Base-by-base conservation (phyloP, 2,888 invertebrate species). In the Epinotia bilunana region DNA sequence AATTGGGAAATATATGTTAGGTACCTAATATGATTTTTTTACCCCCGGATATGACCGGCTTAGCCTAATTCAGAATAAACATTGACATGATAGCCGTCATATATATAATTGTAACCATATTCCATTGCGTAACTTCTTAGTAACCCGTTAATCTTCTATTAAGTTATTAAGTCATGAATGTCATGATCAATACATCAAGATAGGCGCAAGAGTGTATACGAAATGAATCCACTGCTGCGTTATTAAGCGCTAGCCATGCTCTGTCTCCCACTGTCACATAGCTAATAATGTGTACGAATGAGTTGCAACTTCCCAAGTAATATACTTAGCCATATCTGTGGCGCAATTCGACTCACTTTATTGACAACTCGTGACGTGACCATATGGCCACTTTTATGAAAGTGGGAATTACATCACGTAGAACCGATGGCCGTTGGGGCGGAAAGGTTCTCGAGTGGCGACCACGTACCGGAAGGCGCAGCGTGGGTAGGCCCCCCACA, bases 161-260 rank as follows among this genome's bases (percentile, higher is more conserved):
- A 33, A 61, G 61, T 33, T 33, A n/a, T 60, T 61, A 33, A 60
- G n/a, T 61, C 53, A 46, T 9, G 39, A 39, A 39, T 39, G 39
- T 39, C 58, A 28, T 61, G 61, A 61, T 61, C 61, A 61, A 28
- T 33, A 7, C 28, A n/a, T 28, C 28, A 28, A 60, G 60, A 60
- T 61, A 61, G 13, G 16, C 61, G 61, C 61, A 61, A 60, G 60
- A 16, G 28, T 16, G 46, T 46, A 16, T 46, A 20, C 23, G 46
- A 63, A 63, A 18, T 13, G 13, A 18, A 63, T 33, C n/a, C 7
- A 18, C 62, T 43, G 16, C 46, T 63, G 16, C 28, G 60, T 28
- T 28, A 16, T 60, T 49, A 13, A 49, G 16, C 49, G 2, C 16
- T 28, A n/a, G 60, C 33, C 16, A 33, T 60, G 33, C 60, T 60